phyloP scores from a whole-genome alignment of 2,113 vertebrate genomes.

The Emydocephalus ijimae region DNA sequence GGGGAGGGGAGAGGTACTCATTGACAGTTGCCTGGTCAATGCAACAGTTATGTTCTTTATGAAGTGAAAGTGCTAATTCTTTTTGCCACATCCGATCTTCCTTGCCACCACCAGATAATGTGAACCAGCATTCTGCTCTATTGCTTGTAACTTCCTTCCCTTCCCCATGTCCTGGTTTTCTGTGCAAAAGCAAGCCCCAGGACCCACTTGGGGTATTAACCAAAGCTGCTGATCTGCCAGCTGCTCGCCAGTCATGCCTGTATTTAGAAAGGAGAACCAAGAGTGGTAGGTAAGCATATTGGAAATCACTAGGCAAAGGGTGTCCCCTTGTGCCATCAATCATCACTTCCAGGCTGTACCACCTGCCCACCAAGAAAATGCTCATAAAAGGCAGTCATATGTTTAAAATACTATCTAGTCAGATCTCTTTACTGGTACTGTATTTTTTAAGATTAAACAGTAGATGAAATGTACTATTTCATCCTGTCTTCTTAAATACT shows the following conservation, averaged over 20 bases:
- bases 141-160: not conserved
- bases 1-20: not conserved
- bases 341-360: not conserved
- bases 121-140: not conserved
- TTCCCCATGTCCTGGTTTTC: not conserved
- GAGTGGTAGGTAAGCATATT: not conserved
- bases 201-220: not conserved
- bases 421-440: not conserved
- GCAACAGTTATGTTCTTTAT: not conserved
- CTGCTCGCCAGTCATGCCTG: not conserved
- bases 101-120: not conserved
- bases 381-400: not conserved
- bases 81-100: not conserved
- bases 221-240: not conserved
- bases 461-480: not conserved
- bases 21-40: not conserved
- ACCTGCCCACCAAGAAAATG: not conserved
- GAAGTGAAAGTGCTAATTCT: not conserved
- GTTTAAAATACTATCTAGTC: slow-evolving; percentile 1
- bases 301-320: not conserved
- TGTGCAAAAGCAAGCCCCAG: not conserved
- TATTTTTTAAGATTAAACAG: not conserved
- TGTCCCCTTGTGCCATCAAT: not conserved
- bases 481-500: not conserved
- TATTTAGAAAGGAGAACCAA: not conserved